These are phyloP conservation scores for Corynorhinus townsendii DNA, from an alignment of 2,113 vertebrate genomes.

Conservation along the genomic window DNA sequence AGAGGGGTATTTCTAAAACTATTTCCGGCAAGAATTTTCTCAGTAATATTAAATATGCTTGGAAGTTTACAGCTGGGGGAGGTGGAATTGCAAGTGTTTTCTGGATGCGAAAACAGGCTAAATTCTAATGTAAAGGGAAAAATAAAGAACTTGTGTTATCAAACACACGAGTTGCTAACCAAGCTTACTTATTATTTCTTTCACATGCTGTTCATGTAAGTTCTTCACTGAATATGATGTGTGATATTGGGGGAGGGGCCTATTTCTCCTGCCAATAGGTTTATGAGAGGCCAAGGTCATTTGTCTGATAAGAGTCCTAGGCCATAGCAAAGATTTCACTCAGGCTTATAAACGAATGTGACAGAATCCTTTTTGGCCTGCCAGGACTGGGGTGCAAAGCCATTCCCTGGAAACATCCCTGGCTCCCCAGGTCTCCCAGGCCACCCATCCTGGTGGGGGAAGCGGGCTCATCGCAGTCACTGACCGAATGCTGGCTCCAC, in stretches of 20 bases:
- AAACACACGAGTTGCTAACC: not conserved
- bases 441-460: not conserved
- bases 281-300: not conserved
- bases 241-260: not conserved
- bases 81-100: not conserved
- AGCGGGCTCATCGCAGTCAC: accelerated
- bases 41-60: not conserved
- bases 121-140: not conserved
- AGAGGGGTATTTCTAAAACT: not conserved
- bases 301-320: not conserved
- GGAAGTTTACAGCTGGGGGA: not conserved
- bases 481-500: accelerated
- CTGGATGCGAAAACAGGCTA: not conserved
- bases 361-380: not conserved
- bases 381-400: not conserved
- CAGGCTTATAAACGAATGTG: not conserved
- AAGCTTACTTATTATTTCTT: not conserved
- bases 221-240: not conserved
- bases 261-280: not conserved
- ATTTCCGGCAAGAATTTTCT: not conserved
- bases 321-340: not conserved
- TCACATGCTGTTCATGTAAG: not conserved
- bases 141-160: not conserved
- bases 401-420: not conserved
- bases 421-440: not conserved